Conservation (phyloP, 2,797 vertebrate genomes). For the Loris lydekkerianus region DNA sequence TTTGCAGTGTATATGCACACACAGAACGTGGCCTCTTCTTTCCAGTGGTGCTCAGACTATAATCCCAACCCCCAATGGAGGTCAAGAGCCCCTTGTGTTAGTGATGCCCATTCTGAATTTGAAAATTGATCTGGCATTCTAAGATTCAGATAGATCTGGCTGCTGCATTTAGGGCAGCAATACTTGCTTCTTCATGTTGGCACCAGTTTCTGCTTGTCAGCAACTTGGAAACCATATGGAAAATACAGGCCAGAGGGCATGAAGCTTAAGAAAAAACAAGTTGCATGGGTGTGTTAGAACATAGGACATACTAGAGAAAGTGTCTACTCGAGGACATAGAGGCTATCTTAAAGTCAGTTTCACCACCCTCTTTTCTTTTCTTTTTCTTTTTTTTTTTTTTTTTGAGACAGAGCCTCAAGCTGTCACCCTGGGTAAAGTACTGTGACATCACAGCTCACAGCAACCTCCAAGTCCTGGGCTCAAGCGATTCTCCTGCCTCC, state of each 20-base stretch:
- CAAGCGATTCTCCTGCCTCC: no score
- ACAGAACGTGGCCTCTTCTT: neutral
- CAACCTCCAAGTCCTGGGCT: no score
- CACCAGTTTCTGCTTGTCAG: slow-evolving; percentile 35
- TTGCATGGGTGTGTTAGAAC: neutral
- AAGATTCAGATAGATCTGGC: neutral
- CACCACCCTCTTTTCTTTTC: neutral
- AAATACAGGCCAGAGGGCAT: slow-evolving; percentile 30
- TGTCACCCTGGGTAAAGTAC: no score
- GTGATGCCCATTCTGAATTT: neutral
- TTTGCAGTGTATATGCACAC: neutral
- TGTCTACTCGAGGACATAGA: neutral
- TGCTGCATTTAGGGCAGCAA: neutral
- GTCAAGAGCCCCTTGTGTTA: neutral
- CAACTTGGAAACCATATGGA: neutral
- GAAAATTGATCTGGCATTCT: neutral
- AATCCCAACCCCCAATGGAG: neutral
- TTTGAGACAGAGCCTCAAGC: neutral
- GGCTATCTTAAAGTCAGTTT: neutral
- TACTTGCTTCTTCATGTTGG: neutral
- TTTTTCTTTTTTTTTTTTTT: no score
- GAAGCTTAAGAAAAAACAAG: neutral
- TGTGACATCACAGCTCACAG: no score
- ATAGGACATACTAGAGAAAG: slow-evolving; percentile 8
- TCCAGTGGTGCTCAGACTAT: neutral